Evolutionary conservation across 2,888 invertebrate genomes (phyloP).

Genomic region (Esperia sulphurella): DNA sequence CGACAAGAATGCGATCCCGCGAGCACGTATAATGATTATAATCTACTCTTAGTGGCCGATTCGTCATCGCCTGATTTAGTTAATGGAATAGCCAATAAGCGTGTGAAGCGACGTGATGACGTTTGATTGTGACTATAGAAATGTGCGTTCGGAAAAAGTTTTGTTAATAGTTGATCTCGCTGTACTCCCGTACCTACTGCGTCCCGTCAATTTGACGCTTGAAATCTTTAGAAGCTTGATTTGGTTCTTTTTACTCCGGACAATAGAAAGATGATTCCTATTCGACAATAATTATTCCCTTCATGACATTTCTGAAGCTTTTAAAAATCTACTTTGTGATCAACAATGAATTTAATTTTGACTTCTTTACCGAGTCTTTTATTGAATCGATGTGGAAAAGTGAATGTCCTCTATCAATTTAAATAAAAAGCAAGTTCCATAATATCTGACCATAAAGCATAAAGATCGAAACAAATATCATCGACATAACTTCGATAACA

Average conservation of each 20-base stretch:
- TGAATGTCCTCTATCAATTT: too few species aligned
- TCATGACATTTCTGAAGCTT: too few species aligned
- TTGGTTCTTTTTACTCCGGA: background rate
- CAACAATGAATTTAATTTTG: too few species aligned
- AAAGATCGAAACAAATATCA: too few species aligned
- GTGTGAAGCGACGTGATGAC: constrained; percentile 61
- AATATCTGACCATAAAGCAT: too few species aligned
- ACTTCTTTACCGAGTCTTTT: too few species aligned
- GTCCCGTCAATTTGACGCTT: background rate
- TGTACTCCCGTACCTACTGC: background rate
- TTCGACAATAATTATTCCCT: too few species aligned
- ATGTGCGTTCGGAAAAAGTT: background rate
- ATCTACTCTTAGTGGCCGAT: constrained; percentile 73
- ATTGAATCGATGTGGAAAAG: too few species aligned
- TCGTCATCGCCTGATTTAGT: constrained; percentile 75
- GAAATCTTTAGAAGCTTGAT: background rate
- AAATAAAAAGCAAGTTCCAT: too few species aligned
- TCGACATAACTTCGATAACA: too few species aligned
- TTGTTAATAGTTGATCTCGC: background rate
- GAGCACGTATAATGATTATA: constrained; percentile 69
- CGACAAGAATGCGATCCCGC: constrained; percentile 62
- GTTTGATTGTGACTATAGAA: constrained; percentile 36
- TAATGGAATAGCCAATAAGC: constrained; percentile 72
- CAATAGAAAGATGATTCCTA: too few species aligned
- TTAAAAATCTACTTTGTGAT: too few species aligned